Evolutionary conservation across 2,888 invertebrate genomes (phyloP).

Genomic region (Drosophila emarginata): DNA sequence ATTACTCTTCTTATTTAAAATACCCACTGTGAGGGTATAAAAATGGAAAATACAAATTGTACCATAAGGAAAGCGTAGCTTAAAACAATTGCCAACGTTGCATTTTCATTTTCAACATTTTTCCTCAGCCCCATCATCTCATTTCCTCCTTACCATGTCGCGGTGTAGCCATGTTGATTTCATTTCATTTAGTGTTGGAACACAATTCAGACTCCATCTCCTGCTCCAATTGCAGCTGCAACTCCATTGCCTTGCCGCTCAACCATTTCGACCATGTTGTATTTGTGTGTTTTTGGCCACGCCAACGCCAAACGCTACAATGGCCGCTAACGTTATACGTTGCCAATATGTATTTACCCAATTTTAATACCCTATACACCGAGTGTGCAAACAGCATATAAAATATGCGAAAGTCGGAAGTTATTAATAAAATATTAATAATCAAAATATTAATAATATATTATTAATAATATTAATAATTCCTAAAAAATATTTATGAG

Average conservation of each 20-base stretch:
- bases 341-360: conserved; percentile 8
- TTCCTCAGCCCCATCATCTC: neutral
- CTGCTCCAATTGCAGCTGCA: conserved; percentile 16
- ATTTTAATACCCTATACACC: neutral
- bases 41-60: neutral
- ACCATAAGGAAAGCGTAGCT: conserved; percentile 54
- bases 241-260: neutral
- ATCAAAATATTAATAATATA: too few relatives aligned
- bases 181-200: conserved; percentile 64
- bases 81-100: conserved; percentile 74
- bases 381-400: neutral
- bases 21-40: neutral
- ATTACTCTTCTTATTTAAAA: neutral
- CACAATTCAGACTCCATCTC: conserved; percentile 1
- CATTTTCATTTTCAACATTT: conserved; percentile 50
- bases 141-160: neutral
- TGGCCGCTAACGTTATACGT: conserved; percentile 33
- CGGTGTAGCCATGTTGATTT: conserved; percentile 78
- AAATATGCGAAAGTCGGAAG: neutral
- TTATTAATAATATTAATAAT: too few relatives aligned
- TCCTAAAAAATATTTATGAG: too few relatives aligned
- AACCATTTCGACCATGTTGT: conserved; percentile 14
- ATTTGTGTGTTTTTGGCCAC: conserved; percentile 45
- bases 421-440: too few relatives aligned
- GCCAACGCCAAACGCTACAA: conserved; percentile 57